Conservation (phyloP, 2,113 vertebrate species). For the Cinclus cinclus region DNA sequence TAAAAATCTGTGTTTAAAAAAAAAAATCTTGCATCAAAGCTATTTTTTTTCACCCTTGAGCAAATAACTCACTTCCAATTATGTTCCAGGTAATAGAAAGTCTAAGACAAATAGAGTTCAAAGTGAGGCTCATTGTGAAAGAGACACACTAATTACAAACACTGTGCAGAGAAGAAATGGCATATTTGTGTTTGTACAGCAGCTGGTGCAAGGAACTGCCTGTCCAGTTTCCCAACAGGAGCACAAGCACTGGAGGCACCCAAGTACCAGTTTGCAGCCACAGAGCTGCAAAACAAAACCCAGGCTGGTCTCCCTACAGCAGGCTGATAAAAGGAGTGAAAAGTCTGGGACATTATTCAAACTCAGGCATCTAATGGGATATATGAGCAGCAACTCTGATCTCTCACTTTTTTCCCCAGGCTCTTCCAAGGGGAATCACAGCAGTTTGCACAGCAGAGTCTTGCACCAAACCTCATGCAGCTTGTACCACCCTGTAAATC, state of each 20-base stretch:
- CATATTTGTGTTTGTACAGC: neutral
- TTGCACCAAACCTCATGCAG: neutral
- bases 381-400: neutral
- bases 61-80: conserved; percentile 10
- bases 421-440: neutral
- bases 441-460: neutral
- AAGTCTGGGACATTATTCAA: neutral
- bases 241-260: neutral
- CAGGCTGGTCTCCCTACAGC: neutral
- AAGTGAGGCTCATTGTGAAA: neutral
- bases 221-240: neutral
- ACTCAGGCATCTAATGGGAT: neutral
- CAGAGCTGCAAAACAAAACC: neutral
- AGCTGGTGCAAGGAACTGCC: neutral
- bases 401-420: neutral
- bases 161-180: neutral
- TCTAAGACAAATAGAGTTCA: neutral
- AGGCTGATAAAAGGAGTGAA: neutral
- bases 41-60: neutral
- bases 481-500: neutral
- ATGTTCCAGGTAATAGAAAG: neutral
- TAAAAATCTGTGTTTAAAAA: neutral
- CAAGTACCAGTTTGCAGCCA: neutral
- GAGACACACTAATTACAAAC: neutral
- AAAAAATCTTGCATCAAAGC: neutral